These are phyloP conservation scores for Hassar affinis DNA, from an alignment of 2,113 vertebrate species.

Conservation along the genomic window DNA sequence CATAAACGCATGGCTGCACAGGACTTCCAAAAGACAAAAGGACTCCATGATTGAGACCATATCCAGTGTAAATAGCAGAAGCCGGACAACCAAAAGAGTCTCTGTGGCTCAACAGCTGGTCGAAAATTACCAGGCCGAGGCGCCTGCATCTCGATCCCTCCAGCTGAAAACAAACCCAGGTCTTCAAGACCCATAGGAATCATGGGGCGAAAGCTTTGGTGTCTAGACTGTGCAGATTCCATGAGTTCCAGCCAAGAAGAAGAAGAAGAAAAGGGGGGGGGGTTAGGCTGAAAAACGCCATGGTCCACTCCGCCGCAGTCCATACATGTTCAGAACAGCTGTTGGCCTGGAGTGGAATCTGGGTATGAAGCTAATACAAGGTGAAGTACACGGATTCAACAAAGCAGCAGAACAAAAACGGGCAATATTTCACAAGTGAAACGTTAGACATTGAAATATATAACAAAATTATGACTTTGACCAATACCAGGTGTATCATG, in stretches of 20 bases:
- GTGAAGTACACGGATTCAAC: constrained; percentile 30
- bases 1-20: constrained; percentile 39
- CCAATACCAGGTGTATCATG: no score
- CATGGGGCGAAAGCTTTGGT: constrained; percentile 63
- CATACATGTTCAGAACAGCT: constrained; percentile 52
- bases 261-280: background rate
- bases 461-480: background rate
- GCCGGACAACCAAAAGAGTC: constrained; percentile 21
- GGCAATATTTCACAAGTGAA: background rate
- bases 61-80: constrained; percentile 4
- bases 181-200: constrained; percentile 63
- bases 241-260: constrained; percentile 60
- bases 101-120: constrained; percentile 63
- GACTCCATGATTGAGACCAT: constrained; percentile 30
- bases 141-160: constrained; percentile 52
- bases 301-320: constrained; percentile 30
- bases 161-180: constrained; percentile 41
- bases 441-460: background rate
- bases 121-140: constrained; percentile 45
- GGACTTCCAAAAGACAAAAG: constrained; percentile 30
- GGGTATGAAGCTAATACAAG: constrained; percentile 3
- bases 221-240: constrained; percentile 74
- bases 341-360: constrained; percentile 33
- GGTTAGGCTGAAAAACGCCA: background rate
- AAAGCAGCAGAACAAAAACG: constrained; percentile 34